Base-by-base conservation (phyloP, 2,113 vertebrate genomes). In the Apteryx mantelli region DNA sequence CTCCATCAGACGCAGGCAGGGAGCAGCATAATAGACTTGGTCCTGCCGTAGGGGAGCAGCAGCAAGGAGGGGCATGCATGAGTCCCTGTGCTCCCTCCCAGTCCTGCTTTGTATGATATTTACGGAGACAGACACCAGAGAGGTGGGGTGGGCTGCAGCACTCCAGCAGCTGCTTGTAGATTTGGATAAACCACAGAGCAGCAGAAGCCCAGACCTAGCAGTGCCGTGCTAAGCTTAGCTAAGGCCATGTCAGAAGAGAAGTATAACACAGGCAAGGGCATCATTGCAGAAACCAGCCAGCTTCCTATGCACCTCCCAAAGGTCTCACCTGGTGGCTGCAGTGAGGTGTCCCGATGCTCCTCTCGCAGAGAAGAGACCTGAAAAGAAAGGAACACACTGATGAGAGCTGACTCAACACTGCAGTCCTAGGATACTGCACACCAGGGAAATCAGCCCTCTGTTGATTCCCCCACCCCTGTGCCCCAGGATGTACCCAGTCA, bases 261-360 rank as follows among this genome's bases (percentile, higher is more conserved):
- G 18, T 6, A 21, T 56, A 48, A 80, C 44, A 44, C 17, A 9
- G 14, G 36, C 22, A 38, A 24, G 32, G 13, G 60, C 30, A 26
- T 25, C 32, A 22, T 24, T 50, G 71, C 30, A 52, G 65, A 50
- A 30, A 40, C 58, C 73, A 21, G 5, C 34, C 28, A 48, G 13
- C 36, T 34, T 28, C 9, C 15, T 21, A 32, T 50, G 44, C 18
- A 9, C 65, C 28, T 53, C 68, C 24, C 20, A 4, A 14, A 63
- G 36, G 36, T 58, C 98, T 98, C 93, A 98, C 98, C 98, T 97
- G 96, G 34, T 13, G 71, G 86, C 28, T 75, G 95, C 30, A 48
- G 21, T 4, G 50, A 77, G 55, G 92, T 28, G 10, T 55, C 26
- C 5, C 86, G 92, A 0, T 53, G 83, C n/a, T 50, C 91, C 66